Conservation (phyloP, 2,888 invertebrate species). For the Eupithecia abbreviata region DNA sequence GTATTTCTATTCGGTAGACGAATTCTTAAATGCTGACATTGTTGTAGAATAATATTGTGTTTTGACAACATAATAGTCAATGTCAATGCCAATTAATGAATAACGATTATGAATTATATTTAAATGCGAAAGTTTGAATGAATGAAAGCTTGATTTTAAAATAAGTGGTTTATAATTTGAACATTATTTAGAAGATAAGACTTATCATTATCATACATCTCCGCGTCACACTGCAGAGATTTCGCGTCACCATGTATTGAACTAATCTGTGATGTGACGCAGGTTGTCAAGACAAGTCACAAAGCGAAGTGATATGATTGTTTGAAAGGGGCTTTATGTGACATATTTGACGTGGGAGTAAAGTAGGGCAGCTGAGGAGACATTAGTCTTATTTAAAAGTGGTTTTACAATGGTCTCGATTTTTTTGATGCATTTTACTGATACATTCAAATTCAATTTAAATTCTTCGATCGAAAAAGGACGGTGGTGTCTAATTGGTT, state of each 20-base stretch:
- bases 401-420: neutral
- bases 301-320: slow-evolving; percentile 33
- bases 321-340: slow-evolving; percentile 30
- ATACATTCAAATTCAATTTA: no score
- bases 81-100: no score
- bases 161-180: no score
- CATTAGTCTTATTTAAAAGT: slow-evolving; percentile 7
- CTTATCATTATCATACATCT: neutral
- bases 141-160: no score
- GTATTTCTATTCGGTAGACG: no score
- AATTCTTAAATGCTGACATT: no score
- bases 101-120: no score
- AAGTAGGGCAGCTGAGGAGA: slow-evolving; percentile 11
- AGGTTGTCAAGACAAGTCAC: slow-evolving; percentile 16
- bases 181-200: neutral
- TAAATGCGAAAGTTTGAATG: no score
- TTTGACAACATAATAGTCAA: no score
- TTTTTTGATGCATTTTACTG: neutral
- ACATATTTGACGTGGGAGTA: slow-evolving; percentile 22
- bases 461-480: neutral
- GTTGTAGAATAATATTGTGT: no score
- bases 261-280: neutral
- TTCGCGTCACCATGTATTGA: neutral
- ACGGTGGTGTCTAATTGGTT: neutral
- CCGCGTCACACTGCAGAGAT: slow-evolving; percentile 49